Evolutionary conservation across 2,113 vertebrate species (phyloP).

Genomic region (Barbus barbus): DNA sequence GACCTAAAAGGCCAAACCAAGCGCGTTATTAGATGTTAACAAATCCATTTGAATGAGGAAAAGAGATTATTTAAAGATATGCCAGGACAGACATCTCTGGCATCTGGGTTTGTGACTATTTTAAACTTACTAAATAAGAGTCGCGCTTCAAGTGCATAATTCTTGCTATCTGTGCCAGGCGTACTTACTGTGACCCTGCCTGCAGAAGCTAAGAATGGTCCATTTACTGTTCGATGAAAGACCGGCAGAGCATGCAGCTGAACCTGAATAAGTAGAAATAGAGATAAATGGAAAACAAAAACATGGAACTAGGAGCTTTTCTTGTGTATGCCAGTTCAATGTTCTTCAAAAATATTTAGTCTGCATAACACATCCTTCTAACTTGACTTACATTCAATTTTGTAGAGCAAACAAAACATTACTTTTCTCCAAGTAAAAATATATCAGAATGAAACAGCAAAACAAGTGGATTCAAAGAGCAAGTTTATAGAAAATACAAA

Average conservation of each 20-base stretch:
- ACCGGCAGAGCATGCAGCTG: background rate
- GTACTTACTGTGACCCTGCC: slow-evolving; percentile 6
- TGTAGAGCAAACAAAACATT: background rate
- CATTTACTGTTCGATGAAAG: background rate
- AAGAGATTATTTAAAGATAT: slow-evolving; percentile 9
- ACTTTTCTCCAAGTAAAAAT: background rate
- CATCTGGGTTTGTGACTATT: background rate
- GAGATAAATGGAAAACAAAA: background rate
- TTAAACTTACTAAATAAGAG: slow-evolving; percentile 13
- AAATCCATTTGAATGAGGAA: slow-evolving; percentile 4
- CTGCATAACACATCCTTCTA: slow-evolving; percentile 1
- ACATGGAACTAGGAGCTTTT: background rate
- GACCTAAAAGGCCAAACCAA: slow-evolving; percentile 1
- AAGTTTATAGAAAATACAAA: background rate
- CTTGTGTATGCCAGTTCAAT: background rate
- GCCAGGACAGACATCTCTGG: background rate
- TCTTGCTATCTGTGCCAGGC: background rate
- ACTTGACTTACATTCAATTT: slow-evolving; percentile 3
- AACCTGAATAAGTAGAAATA: background rate
- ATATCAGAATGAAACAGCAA: background rate
- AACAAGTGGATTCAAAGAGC: background rate
- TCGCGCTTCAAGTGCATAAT: background rate
- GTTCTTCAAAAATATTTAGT: slow-evolving; percentile 9
- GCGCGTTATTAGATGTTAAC: background rate
- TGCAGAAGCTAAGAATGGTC: background rate